Percentiles rank a stretch among this genome's conserved stretches.
Conservation (phyloP, 2,888 invertebrate species). For the Mesoligia furuncula region DNA sequence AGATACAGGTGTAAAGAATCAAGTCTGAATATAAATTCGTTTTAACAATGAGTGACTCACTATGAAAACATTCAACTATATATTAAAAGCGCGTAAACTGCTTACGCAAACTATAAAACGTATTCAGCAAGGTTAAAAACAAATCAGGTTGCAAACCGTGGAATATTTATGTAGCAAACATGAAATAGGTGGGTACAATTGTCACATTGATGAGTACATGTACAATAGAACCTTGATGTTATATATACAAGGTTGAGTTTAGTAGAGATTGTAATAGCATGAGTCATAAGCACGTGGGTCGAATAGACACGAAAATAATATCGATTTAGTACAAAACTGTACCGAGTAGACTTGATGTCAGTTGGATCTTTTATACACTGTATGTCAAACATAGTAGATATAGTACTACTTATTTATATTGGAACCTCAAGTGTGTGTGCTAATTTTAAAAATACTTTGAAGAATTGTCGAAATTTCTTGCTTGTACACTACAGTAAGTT, state of each 20-base stretch:
- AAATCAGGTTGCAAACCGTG: constrained; percentile 74
- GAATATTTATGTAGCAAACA: constrained; percentile 76
- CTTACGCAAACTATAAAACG: constrained; percentile 71
- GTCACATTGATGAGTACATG: constrained; percentile 67
- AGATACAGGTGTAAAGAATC: constrained; percentile 61
- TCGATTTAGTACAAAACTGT: constrained; percentile 79
- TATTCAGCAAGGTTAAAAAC: constrained; percentile 77
- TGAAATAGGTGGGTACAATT: constrained; percentile 72
- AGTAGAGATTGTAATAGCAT: constrained; percentile 66
- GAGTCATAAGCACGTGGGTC: constrained; percentile 77
- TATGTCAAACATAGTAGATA: constrained; percentile 60
- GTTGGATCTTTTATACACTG: constrained; percentile 58
- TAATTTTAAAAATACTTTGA: constrained; percentile 35
- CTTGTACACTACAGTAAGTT: not conserved
- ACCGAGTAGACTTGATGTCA: constrained; percentile 68
- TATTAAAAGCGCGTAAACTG: constrained; percentile 70
- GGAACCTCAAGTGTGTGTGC: constrained; percentile 56
- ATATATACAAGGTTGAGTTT: constrained; percentile 74
- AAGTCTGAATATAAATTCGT: constrained; percentile 63
- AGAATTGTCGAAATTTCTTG: constrained; percentile 23
- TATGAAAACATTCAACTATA: constrained; percentile 69
- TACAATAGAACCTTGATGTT: constrained; percentile 67
- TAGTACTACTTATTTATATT: constrained; percentile 62
- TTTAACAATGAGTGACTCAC: constrained; percentile 66
- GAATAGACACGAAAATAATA: constrained; percentile 80